These are phyloP conservation scores for Allolobophora icterica DNA, from an alignment of 2,888 invertebrate genomes.

Conservation along the genomic window DNA sequence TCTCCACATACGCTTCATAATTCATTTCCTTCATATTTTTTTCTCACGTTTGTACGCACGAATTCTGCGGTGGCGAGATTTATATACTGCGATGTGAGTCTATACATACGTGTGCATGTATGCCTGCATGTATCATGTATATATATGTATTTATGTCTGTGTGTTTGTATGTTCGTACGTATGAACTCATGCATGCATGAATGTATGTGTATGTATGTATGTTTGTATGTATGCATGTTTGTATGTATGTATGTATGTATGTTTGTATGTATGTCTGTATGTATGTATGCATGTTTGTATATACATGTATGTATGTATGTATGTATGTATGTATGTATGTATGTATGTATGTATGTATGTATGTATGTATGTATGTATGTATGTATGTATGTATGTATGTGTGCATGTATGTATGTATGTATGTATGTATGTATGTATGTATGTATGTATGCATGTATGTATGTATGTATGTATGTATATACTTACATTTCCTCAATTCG, in stretches of 20 bases:
- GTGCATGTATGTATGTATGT: background rate
- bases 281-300: background rate
- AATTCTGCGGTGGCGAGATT: background rate
- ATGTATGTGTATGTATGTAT: conserved; percentile 34
- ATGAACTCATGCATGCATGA: background rate
- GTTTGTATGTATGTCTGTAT: conserved; percentile 5
- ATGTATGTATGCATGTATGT: background rate
- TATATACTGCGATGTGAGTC: too few species aligned
- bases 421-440: background rate
- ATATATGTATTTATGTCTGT: too few species aligned
- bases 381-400: conserved; percentile 23
- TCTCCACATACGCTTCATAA: too few species aligned
- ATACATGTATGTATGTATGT: conserved; percentile 32
- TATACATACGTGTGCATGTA: too few species aligned
- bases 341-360: conserved; percentile 40
- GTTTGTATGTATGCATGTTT: conserved; percentile 36
- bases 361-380: conserved; percentile 30
- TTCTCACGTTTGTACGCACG: background rate
- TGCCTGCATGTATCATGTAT: too few species aligned
- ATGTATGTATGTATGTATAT: background rate
- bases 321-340: conserved; percentile 30
- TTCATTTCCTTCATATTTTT: too few species aligned
- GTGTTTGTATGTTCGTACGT: too few species aligned
- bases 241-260: conserved; percentile 35
- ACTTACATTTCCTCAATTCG: too few species aligned